Evolutionary conservation across 2,113 vertebrate species (phyloP), one percentile per base, ranked within the genome.

Genomic region (Neoarius graeffei): DNA sequence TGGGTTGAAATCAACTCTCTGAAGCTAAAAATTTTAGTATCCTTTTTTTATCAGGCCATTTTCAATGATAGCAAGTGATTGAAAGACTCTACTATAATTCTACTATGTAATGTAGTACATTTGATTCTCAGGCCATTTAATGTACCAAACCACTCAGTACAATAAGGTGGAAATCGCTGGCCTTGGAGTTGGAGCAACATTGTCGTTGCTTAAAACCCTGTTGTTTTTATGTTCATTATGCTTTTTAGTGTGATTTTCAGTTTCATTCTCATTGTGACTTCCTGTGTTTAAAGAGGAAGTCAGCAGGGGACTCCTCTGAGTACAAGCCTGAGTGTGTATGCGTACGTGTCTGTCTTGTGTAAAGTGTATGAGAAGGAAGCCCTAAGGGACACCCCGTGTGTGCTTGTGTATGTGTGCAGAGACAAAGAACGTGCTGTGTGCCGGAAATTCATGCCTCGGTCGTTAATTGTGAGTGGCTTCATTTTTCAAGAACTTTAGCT

Each of bases 281-380:
- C 94, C 94, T 94, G 92, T 94, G 84, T 90, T 66, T 85, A 88
- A 94, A 89, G 90, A 91, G 93, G 93, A 95, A 95, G 93, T 91
- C 92, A 86, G 85, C 89, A 89, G 92, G 94, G 93, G 93, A 95
- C 93, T 94, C 93, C 94, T 81, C 84, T 15, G 57, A 54, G 50
- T 84, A 81, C 80, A 77, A 54, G 57, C 71, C 30, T 86, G 81
- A 76, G 85, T 84, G 27, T 88, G 87, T 73, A 64, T 76, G 25
- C 48, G 27, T 62, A 9, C 48, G 54, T 66, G 81, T 86, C 52
- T 85, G 85, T 89, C 82, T 85, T 57, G 62, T 74, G 80, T 89
- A 76, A 87, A 88, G 54, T 59, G 84, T 76, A 86, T 83, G 85
- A 79, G 69, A 89, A 91, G 90, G 88, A 89, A 90, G 90, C 83